Conservation (phyloP, 2,113 vertebrate species). For the Neotoma lepida region DNA sequence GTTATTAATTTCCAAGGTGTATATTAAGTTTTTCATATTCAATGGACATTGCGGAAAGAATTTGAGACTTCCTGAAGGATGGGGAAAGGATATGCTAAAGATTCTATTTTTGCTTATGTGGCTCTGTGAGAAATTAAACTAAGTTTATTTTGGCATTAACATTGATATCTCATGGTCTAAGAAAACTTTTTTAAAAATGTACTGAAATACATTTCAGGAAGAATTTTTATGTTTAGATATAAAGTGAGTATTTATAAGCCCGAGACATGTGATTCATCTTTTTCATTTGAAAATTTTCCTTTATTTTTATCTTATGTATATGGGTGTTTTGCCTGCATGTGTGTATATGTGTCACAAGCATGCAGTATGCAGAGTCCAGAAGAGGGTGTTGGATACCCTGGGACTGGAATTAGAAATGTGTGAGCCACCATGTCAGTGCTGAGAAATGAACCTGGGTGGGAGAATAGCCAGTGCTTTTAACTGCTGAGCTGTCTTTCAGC, state of each 20-base stretch:
- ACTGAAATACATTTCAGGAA: slow-evolving; percentile 29
- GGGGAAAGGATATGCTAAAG: neutral
- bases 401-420: neutral
- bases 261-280: neutral
- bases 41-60: slow-evolving; percentile 19
- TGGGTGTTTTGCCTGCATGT: neutral
- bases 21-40: slow-evolving; percentile 52
- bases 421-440: neutral
- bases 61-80: slow-evolving; percentile 46
- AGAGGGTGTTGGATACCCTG: neutral
- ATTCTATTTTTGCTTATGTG: neutral
- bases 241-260: slow-evolving; percentile 32
- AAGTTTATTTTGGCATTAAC: slow-evolving; percentile 43
- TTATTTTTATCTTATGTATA: neutral
- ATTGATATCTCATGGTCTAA: slow-evolving; percentile 48
- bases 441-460: neutral
- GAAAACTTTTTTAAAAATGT: neutral
- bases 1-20: slow-evolving; percentile 64
- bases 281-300: neutral
- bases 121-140: slow-evolving; percentile 54
- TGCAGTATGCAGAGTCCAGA: neutral
- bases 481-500: neutral
- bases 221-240: slow-evolving; percentile 25
- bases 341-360: neutral
- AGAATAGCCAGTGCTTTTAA: neutral